Conservation (phyloP, 2,888 invertebrate genomes). For the Anodontia alba region DNA sequence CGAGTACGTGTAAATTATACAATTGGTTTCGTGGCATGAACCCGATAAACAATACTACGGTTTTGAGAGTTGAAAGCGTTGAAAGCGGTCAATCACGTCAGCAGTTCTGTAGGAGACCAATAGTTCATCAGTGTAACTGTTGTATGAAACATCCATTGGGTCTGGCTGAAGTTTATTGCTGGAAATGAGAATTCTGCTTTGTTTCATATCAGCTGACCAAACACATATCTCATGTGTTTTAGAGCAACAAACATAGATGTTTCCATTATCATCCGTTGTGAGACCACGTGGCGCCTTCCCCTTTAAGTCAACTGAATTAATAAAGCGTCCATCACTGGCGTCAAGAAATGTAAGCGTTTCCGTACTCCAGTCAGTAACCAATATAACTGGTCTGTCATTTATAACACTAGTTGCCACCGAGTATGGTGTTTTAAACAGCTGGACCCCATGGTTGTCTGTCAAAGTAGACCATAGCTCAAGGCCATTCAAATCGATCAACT, state of each 20-base stretch:
- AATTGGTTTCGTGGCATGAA: too few relatives aligned
- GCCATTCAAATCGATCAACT: neutral
- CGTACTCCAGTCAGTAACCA: conserved; percentile 1
- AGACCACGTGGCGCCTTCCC: neutral
- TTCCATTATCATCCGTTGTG: neutral
- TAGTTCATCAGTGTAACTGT: neutral
- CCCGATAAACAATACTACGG: too few relatives aligned
- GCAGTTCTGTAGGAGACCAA: neutral
- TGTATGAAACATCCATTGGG: neutral
- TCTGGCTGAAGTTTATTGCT: neutral
- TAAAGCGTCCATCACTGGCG: neutral
- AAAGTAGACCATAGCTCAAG: neutral
- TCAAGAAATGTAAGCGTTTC: neutral
- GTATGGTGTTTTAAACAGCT: neutral
- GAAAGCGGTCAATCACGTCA: neutral
- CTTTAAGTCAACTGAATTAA: neutral
- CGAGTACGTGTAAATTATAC: too few relatives aligned
- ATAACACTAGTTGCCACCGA: neutral
- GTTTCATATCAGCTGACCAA: neutral
- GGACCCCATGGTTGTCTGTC: neutral
- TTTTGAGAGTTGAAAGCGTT: too few relatives aligned
- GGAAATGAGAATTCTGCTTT: neutral
- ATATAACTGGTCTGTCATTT: neutral
- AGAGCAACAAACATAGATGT: neutral
- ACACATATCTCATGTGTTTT: neutral